Conservation (phyloP, 2,888 invertebrate species). For the Oeneis ivallda region DNA sequence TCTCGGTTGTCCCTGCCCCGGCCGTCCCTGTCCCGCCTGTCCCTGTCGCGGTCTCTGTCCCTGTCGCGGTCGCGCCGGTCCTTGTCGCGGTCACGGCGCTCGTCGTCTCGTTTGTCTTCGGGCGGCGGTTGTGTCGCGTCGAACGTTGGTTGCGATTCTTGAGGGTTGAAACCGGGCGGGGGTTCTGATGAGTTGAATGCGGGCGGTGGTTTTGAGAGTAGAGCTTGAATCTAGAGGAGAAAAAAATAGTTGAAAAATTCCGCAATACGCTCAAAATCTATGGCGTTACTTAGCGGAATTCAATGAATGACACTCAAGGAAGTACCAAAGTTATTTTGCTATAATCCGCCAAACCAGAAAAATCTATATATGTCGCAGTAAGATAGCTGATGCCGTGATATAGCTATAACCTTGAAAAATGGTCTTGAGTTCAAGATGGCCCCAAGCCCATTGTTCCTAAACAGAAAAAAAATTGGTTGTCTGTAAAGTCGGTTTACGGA, state of each 20-base stretch:
- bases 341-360: too few species aligned
- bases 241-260: neutral
- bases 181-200: slow-evolving; percentile 74
- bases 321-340: too few species aligned
- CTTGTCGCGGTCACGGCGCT: slow-evolving; percentile 56
- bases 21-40: slow-evolving; percentile 35
- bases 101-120: slow-evolving; percentile 53
- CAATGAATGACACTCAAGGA: too few species aligned
- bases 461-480: too few species aligned
- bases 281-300: too few species aligned
- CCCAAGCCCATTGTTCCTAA: too few species aligned
- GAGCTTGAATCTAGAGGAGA: slow-evolving; percentile 59
- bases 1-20: slow-evolving; percentile 34
- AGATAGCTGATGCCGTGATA: too few species aligned
- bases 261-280: too few species aligned
- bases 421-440: too few species aligned
- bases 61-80: slow-evolving; percentile 56
- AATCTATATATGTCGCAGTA: too few species aligned
- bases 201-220: slow-evolving; percentile 76
- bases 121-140: slow-evolving; percentile 55
- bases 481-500: too few species aligned
- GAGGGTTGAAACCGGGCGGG: slow-evolving; percentile 64
- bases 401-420: too few species aligned
- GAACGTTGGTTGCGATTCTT: slow-evolving; percentile 56
- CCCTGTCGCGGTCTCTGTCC: slow-evolving; percentile 45